Percentiles rank a stretch among this genome's conserved stretches.
Evolutionary conservation across 1,140 invertebrate species (phyloP).

Genomic region (Homalodisca vitripennis): DNA sequence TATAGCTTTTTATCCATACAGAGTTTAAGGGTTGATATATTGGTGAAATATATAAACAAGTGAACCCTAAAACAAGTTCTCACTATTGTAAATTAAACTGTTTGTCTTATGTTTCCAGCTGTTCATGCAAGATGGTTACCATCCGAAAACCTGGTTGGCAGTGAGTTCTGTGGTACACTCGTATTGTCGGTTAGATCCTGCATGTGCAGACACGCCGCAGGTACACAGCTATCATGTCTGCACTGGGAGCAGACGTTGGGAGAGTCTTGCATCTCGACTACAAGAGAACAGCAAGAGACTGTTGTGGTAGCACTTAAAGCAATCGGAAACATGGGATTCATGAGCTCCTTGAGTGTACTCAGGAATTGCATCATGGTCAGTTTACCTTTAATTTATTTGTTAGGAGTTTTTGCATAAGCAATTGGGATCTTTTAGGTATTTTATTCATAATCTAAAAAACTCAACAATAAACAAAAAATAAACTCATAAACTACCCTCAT

Average conservation of each 20-base stretch:
- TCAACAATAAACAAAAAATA: no score
- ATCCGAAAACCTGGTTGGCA: neutral
- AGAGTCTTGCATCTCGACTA: constrained; percentile 43
- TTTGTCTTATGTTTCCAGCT: neutral
- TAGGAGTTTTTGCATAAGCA: no score
- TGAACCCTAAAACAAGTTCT: neutral
- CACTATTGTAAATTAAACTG: neutral
- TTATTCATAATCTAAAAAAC: no score
- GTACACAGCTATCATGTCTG: constrained; percentile 36
- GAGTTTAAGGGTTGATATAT: no score
- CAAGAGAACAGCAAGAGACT: constrained; percentile 44
- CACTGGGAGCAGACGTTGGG: constrained; percentile 44
- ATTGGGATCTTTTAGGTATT: no score
- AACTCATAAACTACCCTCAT: no score
- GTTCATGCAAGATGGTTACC: neutral
- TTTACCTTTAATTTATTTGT: no score
- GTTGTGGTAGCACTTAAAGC: constrained; percentile 72
- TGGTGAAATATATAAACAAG: no score
- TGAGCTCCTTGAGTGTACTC: constrained; percentile 48
- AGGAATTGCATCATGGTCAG: constrained; percentile 43
- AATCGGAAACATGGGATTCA: constrained; percentile 80
- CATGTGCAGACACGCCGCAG: neutral
- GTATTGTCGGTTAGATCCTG: neutral
- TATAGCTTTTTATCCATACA: no score
- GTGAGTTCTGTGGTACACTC: constrained; percentile 7